Evolutionary conservation across 1,140 invertebrate genomes (phyloP).

Genomic region (Orchestia grillus): DNA sequence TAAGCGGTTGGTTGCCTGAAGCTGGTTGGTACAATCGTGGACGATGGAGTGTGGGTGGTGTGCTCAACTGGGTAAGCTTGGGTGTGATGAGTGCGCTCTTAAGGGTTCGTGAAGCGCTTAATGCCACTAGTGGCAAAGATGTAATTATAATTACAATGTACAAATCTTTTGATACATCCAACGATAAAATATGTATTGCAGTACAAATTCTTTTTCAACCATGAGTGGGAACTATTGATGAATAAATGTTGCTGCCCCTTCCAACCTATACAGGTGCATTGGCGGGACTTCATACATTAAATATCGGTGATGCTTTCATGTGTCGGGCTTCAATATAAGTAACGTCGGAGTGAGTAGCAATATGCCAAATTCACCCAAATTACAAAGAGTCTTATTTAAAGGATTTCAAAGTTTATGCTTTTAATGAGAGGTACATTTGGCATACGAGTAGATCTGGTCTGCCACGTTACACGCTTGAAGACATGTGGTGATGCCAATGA

Average conservation of each 20-base stretch:
- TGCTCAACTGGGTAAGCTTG: neutral
- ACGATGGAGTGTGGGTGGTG: neutral
- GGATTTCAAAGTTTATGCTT: neutral
- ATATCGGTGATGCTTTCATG: neutral
- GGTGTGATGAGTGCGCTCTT: neutral
- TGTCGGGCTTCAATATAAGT: too few relatives aligned
- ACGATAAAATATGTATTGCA: neutral
- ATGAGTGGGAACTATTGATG: neutral
- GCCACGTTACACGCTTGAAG: neutral
- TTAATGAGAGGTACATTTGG: neutral
- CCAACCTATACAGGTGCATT: neutral
- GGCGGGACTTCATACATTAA: neutral
- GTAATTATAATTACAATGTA: neutral
- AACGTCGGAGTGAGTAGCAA: neutral
- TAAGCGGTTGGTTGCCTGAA: neutral
- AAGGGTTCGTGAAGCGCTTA: neutral
- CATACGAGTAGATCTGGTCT: too few relatives aligned
- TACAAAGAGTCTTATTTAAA: neutral
- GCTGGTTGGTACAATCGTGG: neutral
- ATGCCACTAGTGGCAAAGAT: neutral
- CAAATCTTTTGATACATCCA: neutral
- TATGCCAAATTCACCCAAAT: neutral
- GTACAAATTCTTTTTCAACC: neutral
- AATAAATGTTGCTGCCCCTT: neutral
- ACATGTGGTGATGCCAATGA: neutral